Conservation (phyloP, 2,888 invertebrate species). For the Agonopterix subpropinquella region DNA sequence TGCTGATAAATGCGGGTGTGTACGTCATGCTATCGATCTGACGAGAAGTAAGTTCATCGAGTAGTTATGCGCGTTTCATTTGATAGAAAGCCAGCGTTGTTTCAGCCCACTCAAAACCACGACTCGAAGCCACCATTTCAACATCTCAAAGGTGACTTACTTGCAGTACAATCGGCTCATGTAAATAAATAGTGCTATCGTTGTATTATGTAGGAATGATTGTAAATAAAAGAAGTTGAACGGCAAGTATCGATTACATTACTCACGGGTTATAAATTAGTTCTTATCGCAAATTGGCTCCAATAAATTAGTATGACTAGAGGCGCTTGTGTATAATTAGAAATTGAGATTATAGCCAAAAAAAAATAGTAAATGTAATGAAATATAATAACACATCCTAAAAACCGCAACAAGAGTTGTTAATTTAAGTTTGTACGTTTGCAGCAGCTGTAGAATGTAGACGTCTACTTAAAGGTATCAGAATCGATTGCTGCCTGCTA, state of each 20-base stretch:
- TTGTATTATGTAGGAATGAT: constrained; percentile 2
- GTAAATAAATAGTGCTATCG: constrained; percentile 5
- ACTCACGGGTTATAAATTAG: no score
- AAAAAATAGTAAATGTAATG: no score
- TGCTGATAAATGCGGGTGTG: constrained; percentile 19
- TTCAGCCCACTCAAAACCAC: constrained; percentile 37
- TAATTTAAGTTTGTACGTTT: no score
- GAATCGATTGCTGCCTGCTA: neutral
- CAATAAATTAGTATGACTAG: no score
- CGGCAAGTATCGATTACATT: neutral
- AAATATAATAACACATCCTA: no score
- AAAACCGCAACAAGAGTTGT: no score
- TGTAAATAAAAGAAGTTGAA: neutral
- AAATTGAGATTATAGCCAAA: no score
- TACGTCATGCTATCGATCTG: constrained; percentile 41
- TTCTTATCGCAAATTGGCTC: no score
- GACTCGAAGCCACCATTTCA: constrained; percentile 26
- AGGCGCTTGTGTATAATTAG: no score
- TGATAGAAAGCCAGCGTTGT: constrained; percentile 48
- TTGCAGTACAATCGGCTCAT: constrained; percentile 12
- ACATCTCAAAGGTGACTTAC: neutral
- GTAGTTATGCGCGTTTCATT: constrained; percentile 9
- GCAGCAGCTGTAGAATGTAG: no score
- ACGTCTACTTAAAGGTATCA: no score
- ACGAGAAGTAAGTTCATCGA: constrained; percentile 14